Percentiles rank a stretch among this genome's conserved stretches.
Evolutionary conservation across 1,140 invertebrate genomes (phyloP).

Genomic region (Maconellicoccus hirsutus): DNA sequence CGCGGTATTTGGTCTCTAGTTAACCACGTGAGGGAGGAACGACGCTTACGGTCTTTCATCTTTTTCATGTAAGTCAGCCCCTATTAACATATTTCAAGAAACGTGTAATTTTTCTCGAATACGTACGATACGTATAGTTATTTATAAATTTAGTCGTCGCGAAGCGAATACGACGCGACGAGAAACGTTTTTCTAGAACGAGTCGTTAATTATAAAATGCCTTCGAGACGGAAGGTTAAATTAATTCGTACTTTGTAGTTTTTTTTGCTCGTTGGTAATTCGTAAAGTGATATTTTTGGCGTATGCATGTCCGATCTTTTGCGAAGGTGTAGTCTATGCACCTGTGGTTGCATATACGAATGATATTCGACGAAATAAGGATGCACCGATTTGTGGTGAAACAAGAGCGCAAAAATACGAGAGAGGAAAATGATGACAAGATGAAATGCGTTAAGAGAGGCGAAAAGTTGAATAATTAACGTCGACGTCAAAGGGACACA

Average conservation of each 20-base stretch:
- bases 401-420: too few relatives aligned
- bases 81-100: conserved; percentile 9
- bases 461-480: too few relatives aligned
- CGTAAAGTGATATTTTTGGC: too few relatives aligned
- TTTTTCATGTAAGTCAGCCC: not conserved
- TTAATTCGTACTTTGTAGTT: conserved; percentile 9
- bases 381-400: too few relatives aligned
- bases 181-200: not conserved
- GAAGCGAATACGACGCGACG: not conserved
- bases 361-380: too few relatives aligned
- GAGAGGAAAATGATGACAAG: too few relatives aligned
- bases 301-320: too few relatives aligned
- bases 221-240: not conserved
- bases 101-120: not conserved
- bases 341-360: too few relatives aligned
- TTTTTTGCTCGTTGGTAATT: too few relatives aligned
- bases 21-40: not conserved
- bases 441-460: too few relatives aligned
- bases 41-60: not conserved
- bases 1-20: not conserved
- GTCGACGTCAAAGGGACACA: too few relatives aligned
- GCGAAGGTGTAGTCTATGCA: too few relatives aligned
- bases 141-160: not conserved
- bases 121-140: not conserved
- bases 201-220: not conserved